A percentile compares a stretch with the other conserved stretches of the same genome.
Conservation (phyloP, 2,888 invertebrate species). For the Callosobruchus maculatus region DNA sequence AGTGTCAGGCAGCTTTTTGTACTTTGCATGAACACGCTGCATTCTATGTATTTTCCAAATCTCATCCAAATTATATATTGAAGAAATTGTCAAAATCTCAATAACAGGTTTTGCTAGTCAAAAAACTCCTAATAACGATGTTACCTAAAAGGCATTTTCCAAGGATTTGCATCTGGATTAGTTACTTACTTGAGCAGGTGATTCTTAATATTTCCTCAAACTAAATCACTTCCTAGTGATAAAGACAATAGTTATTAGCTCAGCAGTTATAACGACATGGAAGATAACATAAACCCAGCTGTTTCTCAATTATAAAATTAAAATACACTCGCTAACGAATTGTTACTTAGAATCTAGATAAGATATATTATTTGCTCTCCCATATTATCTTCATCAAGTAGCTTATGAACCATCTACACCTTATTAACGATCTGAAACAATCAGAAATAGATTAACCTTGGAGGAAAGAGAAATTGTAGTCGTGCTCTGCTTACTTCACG, state of each 20-base stretch:
- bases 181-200: no score
- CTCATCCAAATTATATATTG: no score
- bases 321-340: neutral
- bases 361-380: neutral
- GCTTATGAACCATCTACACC: neutral
- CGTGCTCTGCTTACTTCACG: neutral
- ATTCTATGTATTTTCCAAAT: no score
- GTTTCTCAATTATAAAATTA: neutral
- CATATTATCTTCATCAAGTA: neutral
- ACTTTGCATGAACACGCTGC: no score
- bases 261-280: neutral
- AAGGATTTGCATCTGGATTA: no score
- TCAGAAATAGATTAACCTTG: neutral
- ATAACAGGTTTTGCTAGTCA: no score
- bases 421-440: neutral
- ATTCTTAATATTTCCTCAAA: no score
- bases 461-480: neutral
- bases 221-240: neutral
- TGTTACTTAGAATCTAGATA: neutral
- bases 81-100: no score
- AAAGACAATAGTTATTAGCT: neutral
- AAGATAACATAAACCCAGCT: neutral
- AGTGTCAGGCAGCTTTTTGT: no score
- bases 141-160: no score
- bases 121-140: no score